Conservation (phyloP, 2,888 invertebrate genomes). For the Dynastes tityus region DNA sequence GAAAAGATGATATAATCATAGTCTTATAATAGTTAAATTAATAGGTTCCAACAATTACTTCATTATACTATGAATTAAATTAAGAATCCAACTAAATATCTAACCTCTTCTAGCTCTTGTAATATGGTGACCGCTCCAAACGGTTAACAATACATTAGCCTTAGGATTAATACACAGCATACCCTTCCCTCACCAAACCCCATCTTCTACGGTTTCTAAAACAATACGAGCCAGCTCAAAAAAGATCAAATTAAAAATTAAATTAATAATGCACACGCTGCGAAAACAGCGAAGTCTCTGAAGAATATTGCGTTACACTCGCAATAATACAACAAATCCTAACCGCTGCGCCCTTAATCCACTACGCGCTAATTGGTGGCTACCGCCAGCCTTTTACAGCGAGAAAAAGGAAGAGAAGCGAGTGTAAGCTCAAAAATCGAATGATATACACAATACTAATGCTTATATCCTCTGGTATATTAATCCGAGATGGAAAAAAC, state of each 20-base stretch:
- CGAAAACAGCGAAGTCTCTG: conserved; percentile 3
- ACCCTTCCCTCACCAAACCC: not conserved
- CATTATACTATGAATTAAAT: not conserved
- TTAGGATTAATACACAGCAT: not conserved
- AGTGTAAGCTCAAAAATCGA: not conserved
- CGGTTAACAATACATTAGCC: too few relatives aligned
- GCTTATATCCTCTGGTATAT: not conserved
- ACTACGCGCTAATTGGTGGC: conserved; percentile 22
- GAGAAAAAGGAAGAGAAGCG: not conserved
- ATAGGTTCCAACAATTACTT: too few relatives aligned
- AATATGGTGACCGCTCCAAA: too few relatives aligned
- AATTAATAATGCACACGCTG: conserved; percentile 15
- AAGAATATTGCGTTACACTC: conserved; percentile 29
- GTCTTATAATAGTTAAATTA: too few relatives aligned
- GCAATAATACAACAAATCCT: conserved; percentile 17
- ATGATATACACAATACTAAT: conserved; percentile 9
- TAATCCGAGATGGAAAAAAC: conserved; percentile 10
- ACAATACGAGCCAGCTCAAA: conserved; percentile 1
- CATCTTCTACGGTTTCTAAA: not conserved
- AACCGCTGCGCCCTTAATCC: conserved; percentile 20
- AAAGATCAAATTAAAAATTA: conserved; percentile 29
- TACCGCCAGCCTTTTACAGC: not conserved
- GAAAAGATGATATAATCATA: too few relatives aligned
- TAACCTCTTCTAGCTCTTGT: too few relatives aligned
- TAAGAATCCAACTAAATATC: not conserved